A percentile compares a stretch with the other conserved stretches of the same genome.
These are phyloP conservation scores for Ophion ellenae DNA, from an alignment of 2,888 invertebrate genomes.

Conservation along the genomic window DNA sequence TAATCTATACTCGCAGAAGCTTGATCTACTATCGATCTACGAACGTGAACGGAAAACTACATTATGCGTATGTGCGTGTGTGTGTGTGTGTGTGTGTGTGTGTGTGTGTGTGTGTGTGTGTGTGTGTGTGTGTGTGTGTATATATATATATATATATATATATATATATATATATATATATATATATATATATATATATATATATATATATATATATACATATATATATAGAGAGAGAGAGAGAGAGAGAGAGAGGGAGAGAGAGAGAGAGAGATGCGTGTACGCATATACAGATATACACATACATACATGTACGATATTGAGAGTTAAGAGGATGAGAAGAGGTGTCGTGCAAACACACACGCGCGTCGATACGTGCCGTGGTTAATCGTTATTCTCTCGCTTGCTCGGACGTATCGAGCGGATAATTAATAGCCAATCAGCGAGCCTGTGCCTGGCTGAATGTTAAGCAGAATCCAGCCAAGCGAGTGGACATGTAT, in stretches of 20 bases:
- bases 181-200: too few species aligned
- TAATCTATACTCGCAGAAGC: slow-evolving; percentile 46
- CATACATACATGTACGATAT: slow-evolving; percentile 42
- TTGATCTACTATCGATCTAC: slow-evolving; percentile 78
- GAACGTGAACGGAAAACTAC: slow-evolving; percentile 36
- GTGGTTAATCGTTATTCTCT: slow-evolving; percentile 80
- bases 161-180: background rate
- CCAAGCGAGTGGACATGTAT: slow-evolving; percentile 30
- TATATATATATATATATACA: too few species aligned
- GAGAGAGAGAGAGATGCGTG: slow-evolving; percentile 12
- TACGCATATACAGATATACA: background rate
- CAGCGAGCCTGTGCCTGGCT: slow-evolving; percentile 76
- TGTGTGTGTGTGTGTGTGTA: background rate
- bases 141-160: background rate
- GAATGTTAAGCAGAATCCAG: slow-evolving; percentile 78
- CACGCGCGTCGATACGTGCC: slow-evolving; percentile 67
- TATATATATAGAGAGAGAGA: background rate
- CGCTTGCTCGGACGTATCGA: slow-evolving; percentile 77
- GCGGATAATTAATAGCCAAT: slow-evolving; percentile 81
- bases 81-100: background rate
- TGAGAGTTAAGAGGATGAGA: slow-evolving; percentile 41
- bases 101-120: background rate
- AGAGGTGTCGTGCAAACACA: slow-evolving; percentile 72
- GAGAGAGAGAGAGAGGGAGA: background rate
- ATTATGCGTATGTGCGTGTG: background rate